Base-by-base conservation (phyloP, 2,113 vertebrate genomes). In the Corythaixoides concolor region DNA sequence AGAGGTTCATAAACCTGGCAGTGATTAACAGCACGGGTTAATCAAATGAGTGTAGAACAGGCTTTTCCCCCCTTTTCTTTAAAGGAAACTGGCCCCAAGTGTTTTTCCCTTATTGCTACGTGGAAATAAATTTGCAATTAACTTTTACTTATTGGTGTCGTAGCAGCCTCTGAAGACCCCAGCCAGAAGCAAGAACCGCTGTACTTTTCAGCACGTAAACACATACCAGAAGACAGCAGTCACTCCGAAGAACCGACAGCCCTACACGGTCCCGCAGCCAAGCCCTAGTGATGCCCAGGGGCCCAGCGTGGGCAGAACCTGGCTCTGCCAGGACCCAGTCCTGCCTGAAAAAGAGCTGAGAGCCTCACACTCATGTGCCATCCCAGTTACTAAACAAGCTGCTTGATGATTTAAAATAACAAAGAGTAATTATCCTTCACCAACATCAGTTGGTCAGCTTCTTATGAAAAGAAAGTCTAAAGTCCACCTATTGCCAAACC, bases 1-100 rank as follows among this genome's bases (percentile, higher is more conserved):
- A 91, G 82, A 95, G 84, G 90, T 95, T 96, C 92, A 96, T 93
- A 94, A 95, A 97, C 81, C 80, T 94, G 88, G 90, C 97, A 96
- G 89, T 96, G 96, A 97, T 97, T 97, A 96, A 91, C 75, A 95
- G 83, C 66, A 73, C 10, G 12, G 94, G 95, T 94, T 97, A 97
- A 97, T 97, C 94, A 96, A 92, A 91, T 94, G 89, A 88, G 94
- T 94, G 69, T 82, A 82, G 74, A 93, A 94, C 73, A 96, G 84
- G 69, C 73, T 90, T 95, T 93, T 32, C 69, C 69, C 73, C 74
- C 43, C 37, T 94, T 94, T 96, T 64, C 84, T 94, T 87, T 85
- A 68, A 89, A 58, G 35, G 59, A 94, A 93, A 95, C 89, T 76
- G 77, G 89, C 91, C 95, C 88, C 95, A 82, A 96, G 93, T 91